Evolutionary conservation across 2,113 vertebrate species (phyloP), one percentile per base, ranked within the genome.

Genomic region (Gracilinanus agilis): DNA sequence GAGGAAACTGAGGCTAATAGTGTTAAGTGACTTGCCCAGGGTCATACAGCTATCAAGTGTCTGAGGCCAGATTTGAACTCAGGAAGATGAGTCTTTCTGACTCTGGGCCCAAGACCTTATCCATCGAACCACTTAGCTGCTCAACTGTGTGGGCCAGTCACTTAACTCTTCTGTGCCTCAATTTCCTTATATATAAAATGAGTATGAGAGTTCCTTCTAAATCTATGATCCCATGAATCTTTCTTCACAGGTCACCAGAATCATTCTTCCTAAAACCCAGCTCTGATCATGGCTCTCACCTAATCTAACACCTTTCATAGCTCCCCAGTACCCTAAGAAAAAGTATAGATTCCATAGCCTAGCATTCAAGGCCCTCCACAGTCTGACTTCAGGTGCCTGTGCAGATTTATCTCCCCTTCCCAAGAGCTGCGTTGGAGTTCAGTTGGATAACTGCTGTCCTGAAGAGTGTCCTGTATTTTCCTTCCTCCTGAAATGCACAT

Each of bases 271-370:
- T 83, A 23, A 34, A n/a, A 40, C 21, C 55, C 54, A n/a, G n/a
- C 13, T 44, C 40, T 16, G 44, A 24, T 29, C 9, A 8, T 16
- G 24, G 11, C 25, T 25, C 75, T 53, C 34, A 44, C 54, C 9
- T 23, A 40, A 13, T n/a, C 90, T 89, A 29, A 54, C 12, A 3
- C 44, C 55, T 75, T 24, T 53, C 58, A 40, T 25, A 90, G 55
- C 55, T 94, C 88, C 61, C 88, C 25, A 58, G 90, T n/a, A 27
- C n/a, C 44, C 88, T 75, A 25, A 88, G 58, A 67, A 55, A 94
- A 55, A 56, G 21, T 27, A 53, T 9, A 29, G 53, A 67, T 7
- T 92, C 61, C 23, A 40, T 8, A 53, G 49, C 19, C 4, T 44
- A 89, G 24, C 88, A 44, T 88, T 75, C 9, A 53, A 92, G 54